Conservation (phyloP, 2,888 invertebrate species). For the Subacronicta megacephala region DNA sequence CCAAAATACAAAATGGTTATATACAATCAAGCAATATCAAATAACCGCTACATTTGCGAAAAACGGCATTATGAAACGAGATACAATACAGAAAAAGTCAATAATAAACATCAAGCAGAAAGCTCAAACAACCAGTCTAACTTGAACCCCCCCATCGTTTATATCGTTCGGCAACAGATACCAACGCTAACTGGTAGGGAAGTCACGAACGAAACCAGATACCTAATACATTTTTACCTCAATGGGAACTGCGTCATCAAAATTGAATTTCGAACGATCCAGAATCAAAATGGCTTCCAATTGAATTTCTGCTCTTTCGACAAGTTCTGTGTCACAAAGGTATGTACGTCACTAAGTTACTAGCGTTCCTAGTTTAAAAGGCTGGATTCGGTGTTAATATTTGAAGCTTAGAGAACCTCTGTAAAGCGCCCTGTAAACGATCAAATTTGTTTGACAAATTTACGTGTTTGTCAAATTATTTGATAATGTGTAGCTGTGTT, state of each 20-base stretch:
- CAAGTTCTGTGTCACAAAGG: constrained; percentile 55
- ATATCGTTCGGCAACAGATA: neutral
- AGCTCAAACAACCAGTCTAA: constrained; percentile 28
- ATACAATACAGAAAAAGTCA: constrained; percentile 55
- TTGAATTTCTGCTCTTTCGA: constrained; percentile 65
- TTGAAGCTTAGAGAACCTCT: too few species aligned
- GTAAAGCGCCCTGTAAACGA: too few species aligned
- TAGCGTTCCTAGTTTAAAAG: constrained; percentile 22
- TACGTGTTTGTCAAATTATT: too few species aligned
- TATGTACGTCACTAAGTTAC: constrained; percentile 46
- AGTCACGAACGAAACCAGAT: constrained; percentile 50
- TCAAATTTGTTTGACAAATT: too few species aligned
- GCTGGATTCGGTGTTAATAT: constrained; percentile 16
- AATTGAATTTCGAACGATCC: constrained; percentile 58
- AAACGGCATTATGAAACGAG: constrained; percentile 40
- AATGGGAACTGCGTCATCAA: constrained; percentile 62
- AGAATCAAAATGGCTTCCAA: constrained; percentile 65
- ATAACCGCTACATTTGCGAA: constrained; percentile 34
- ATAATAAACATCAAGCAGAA: constrained; percentile 51
- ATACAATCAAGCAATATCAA: constrained; percentile 25
- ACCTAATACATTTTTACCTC: constrained; percentile 60
- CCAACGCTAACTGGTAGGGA: constrained; percentile 37
- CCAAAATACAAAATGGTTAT: constrained; percentile 13
- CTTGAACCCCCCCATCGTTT: constrained; percentile 8
- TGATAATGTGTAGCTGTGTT: too few species aligned